These are phyloP conservation scores for Micromys minutus DNA, from an alignment of 2,113 vertebrate species.

Conservation along the genomic window DNA sequence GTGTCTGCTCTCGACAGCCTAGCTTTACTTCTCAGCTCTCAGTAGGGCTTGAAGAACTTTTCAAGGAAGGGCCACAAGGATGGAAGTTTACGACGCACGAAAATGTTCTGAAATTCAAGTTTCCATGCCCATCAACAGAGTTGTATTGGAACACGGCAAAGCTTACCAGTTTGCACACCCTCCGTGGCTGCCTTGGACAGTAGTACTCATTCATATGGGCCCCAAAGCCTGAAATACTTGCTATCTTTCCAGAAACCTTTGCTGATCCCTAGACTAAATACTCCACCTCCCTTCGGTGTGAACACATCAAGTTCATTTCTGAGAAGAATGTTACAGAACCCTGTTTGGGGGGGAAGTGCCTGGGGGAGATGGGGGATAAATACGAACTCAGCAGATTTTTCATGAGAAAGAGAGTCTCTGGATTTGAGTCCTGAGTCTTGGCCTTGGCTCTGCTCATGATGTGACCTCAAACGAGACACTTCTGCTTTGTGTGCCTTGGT, in stretches of 20 bases:
- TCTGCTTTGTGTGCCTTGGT: constrained; percentile 34
- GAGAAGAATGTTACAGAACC: constrained; percentile 54
- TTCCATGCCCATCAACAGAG: constrained; percentile 1
- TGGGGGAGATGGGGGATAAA: constrained; percentile 10
- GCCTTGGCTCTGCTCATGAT: not conserved
- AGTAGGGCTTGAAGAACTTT: not conserved
- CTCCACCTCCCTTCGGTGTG: not conserved
- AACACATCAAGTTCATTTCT: constrained; percentile 55
- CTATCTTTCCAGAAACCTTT: constrained; percentile 8
- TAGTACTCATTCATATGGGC: not conserved
- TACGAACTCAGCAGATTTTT: constrained; percentile 46
- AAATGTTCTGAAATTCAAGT: constrained; percentile 23
- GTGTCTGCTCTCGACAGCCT: not conserved
- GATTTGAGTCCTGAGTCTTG: not conserved
- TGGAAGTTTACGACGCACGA: constrained; percentile 3
- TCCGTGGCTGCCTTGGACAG: not conserved
- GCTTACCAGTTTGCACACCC: not conserved
- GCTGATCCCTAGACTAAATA: constrained; percentile 34
- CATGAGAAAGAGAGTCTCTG: constrained; percentile 16
- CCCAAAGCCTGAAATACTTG: constrained; percentile 39
- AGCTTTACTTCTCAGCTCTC: constrained; percentile 28
- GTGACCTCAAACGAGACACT: constrained; percentile 42
- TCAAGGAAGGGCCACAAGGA: not conserved
- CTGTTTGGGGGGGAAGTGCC: not conserved
- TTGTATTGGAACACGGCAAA: constrained; percentile 23